Evolutionary conservation across 2,113 vertebrate species (phyloP).

Genomic region (Mus spicilegus): DNA sequence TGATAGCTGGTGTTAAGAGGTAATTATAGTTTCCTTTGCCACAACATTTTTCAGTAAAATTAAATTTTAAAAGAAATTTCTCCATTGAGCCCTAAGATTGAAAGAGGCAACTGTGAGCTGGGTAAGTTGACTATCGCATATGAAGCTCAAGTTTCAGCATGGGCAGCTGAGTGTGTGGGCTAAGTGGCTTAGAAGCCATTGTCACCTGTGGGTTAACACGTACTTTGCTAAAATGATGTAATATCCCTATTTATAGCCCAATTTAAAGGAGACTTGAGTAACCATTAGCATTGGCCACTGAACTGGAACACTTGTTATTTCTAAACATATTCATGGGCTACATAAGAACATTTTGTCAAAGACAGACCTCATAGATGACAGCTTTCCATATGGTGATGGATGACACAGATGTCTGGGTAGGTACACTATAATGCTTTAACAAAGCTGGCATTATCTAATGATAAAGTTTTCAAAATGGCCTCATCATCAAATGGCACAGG

Average conservation of each 20-base stretch:
- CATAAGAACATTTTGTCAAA: not conserved
- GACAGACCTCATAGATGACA: not conserved
- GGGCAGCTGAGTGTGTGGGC: not conserved
- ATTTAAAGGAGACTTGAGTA: slow-evolving; percentile 17
- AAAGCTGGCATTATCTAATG: not conserved
- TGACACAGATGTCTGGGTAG: not conserved
- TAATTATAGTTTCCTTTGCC: not conserved
- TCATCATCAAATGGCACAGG: not conserved
- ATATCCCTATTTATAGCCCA: not conserved
- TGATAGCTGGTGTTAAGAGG: not conserved
- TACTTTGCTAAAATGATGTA: slow-evolving; percentile 11
- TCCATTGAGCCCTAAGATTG: not conserved
- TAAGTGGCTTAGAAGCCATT: not conserved
- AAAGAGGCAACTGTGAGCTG: not conserved
- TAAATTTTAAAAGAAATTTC: not conserved
- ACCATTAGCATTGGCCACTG: not conserved
- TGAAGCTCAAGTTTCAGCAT: not conserved
- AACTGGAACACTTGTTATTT: not conserved
- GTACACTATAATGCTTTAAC: not conserved
- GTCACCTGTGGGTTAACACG: not conserved
- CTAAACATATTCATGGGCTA: not conserved
- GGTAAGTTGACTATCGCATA: not conserved
- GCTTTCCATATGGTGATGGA: not conserved
- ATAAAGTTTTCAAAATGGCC: not conserved
- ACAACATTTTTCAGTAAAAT: slow-evolving; percentile 22